A percentile compares a stretch with the other conserved stretches of the same genome.
These are phyloP conservation scores for Perdita meconis DNA, from an alignment of 2,888 invertebrate genomes.

Conservation along the genomic window DNA sequence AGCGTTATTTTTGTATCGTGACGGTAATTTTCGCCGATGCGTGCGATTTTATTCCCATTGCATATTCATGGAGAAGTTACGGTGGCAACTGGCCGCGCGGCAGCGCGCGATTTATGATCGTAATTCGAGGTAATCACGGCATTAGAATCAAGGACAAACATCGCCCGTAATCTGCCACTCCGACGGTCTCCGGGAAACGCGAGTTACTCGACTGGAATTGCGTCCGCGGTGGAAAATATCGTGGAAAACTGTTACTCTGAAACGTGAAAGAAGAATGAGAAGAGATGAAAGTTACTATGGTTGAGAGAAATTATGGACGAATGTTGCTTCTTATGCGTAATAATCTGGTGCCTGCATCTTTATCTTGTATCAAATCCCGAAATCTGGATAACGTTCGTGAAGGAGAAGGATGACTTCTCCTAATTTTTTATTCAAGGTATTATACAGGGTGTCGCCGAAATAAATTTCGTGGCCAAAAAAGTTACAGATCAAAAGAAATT, in stretches of 20 bases:
- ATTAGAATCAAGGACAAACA: constrained; percentile 38
- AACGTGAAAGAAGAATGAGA: too few species aligned
- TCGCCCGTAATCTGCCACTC: constrained; percentile 37
- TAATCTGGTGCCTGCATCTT: constrained; percentile 32
- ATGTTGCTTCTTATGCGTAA: constrained; percentile 19
- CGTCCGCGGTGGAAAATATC: background rate
- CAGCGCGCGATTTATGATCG: constrained; percentile 15
- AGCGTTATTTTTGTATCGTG: constrained; percentile 41
- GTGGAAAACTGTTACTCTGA: background rate
- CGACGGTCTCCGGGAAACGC: constrained; percentile 37
- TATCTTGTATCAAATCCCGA: constrained; percentile 7
- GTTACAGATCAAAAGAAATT: too few species aligned
- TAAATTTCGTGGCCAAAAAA: too few species aligned
- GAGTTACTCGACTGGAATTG: constrained; percentile 43
- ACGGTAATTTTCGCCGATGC: background rate
- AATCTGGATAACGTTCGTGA: constrained; percentile 2
- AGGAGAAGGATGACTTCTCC: background rate
- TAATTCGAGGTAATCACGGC: constrained; percentile 37
- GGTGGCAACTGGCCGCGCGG: background rate
- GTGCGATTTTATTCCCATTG: constrained; percentile 11
- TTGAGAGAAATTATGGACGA: constrained; percentile 4
- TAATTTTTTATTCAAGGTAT: too few species aligned
- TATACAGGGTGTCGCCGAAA: too few species aligned
- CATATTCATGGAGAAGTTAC: constrained; percentile 15
- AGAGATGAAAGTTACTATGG: background rate